phyloP scores from a whole-genome alignment of 2,113 vertebrate genomes.

The Plestiodon gilberti region DNA sequence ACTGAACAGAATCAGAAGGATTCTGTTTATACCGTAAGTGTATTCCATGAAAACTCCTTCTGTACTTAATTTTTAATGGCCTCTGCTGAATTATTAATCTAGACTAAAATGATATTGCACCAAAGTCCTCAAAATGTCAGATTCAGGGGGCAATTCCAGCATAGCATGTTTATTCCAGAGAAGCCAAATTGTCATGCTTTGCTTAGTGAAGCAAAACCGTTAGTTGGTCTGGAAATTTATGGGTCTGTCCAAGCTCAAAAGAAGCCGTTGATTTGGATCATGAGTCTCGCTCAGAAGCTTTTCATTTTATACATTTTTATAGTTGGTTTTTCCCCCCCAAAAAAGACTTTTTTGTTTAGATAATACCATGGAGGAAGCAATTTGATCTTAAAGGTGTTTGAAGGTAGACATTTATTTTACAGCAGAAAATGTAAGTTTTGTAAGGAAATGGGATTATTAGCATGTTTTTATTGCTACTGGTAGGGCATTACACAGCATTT shows the following conservation, averaged over 20 bases:
- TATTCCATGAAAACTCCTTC: conserved; percentile 52
- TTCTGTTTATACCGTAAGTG: conserved; percentile 28
- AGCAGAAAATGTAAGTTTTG: conserved; percentile 8
- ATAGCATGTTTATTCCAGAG: conserved; percentile 43
- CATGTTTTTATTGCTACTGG: conserved; percentile 31
- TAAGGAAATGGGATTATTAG: conserved; percentile 52
- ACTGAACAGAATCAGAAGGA: conserved; percentile 35
- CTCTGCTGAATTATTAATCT: conserved; percentile 69
- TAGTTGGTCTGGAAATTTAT: conserved; percentile 54
- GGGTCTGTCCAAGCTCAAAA: conserved; percentile 46
- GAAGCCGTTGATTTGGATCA: conserved; percentile 36
- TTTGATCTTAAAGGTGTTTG: conserved; percentile 54
- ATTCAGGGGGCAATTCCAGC: conserved; percentile 55
- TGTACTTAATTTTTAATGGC: conserved; percentile 60
- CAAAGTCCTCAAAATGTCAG: conserved; percentile 65
- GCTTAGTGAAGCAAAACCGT: conserved; percentile 66
- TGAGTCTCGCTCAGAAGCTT: background rate
- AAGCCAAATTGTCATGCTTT: conserved; percentile 62
- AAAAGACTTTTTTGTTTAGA: conserved; percentile 59
- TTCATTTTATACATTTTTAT: too few species aligned
- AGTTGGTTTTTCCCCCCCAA: too few species aligned
- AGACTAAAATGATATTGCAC: conserved; percentile 60
- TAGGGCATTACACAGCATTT: conserved; percentile 47
- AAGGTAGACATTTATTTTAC: conserved; percentile 48
- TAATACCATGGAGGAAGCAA: conserved; percentile 38